Evolutionary conservation across 1,140 invertebrate species (phyloP).

Genomic region (Sinonovacula constricta): DNA sequence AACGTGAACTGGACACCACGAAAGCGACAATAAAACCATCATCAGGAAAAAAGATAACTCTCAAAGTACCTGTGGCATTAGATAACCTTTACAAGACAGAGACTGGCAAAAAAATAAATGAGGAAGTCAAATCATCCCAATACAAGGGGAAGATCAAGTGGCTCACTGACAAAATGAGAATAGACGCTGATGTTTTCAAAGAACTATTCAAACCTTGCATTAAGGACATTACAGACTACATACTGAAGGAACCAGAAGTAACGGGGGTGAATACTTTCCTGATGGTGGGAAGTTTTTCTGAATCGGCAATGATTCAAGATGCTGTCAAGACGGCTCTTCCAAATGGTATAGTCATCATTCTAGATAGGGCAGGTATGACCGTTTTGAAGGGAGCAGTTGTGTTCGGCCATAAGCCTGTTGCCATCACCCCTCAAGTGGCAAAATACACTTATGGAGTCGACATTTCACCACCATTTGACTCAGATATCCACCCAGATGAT

Average conservation of each 20-base stretch:
- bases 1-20: slow-evolving; percentile 52
- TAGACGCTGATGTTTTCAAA: slow-evolving; percentile 45
- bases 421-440: slow-evolving; percentile 30
- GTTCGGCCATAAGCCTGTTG: slow-evolving; percentile 47
- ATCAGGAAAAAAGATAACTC: slow-evolving; percentile 45
- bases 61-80: slow-evolving; percentile 42
- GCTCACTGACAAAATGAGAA: slow-evolving; percentile 50
- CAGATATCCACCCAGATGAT: too few relatives aligned
- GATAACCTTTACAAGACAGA: slow-evolving; percentile 29
- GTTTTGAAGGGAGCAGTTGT: slow-evolving; percentile 59
- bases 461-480: too few relatives aligned
- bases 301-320: slow-evolving; percentile 51
- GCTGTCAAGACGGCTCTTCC: slow-evolving; percentile 45
- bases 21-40: slow-evolving; percentile 50
- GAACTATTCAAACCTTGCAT: slow-evolving; percentile 35
- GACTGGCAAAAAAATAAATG: slow-evolving; percentile 9
- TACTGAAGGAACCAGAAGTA: slow-evolving; percentile 30
- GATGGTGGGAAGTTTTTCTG: slow-evolving; percentile 60
- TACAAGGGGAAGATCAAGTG: slow-evolving; percentile 51
- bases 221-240: slow-evolving; percentile 34
- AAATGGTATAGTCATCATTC: slow-evolving; percentile 49
- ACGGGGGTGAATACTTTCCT: slow-evolving; percentile 44
- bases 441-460: too few relatives aligned
- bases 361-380: slow-evolving; percentile 47
- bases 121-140: slow-evolving; percentile 32